phyloP scores from a whole-genome alignment of 2,888 invertebrate species.

The Diarsia mendica region DNA sequence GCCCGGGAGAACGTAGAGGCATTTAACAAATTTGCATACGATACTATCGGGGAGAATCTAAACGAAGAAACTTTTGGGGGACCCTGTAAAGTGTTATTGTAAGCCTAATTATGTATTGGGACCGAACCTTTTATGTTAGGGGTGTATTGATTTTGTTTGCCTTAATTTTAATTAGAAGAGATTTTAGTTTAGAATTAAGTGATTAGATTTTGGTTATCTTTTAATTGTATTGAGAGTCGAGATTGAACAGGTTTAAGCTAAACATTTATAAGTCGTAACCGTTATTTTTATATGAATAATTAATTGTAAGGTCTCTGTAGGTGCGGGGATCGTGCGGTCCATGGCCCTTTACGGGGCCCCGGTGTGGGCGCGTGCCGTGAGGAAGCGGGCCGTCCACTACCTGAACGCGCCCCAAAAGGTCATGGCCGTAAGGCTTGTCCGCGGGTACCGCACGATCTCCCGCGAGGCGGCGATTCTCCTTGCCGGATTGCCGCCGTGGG shows the following conservation, averaged over 20 bases:
- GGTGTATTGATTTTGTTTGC: conserved; percentile 50
- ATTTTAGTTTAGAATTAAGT: conserved; percentile 50
- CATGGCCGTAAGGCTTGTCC: no score
- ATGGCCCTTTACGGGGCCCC: no score
- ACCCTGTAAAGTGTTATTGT: conserved; percentile 68
- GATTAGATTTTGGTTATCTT: conserved; percentile 48
- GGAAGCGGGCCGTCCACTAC: no score
- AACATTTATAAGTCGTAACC: conserved; percentile 22
- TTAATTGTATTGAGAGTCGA: conserved; percentile 13
- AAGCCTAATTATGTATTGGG: conserved; percentile 63
- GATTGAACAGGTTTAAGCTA: conserved; percentile 14
- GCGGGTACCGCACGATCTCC: no score
- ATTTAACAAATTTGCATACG: conserved; percentile 84
- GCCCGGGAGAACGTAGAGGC: conserved; percentile 66
- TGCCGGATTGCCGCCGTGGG: no score
- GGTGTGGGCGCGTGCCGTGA: no score
- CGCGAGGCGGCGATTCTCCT: no score
- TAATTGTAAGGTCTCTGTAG: background rate
- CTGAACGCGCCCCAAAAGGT: no score
- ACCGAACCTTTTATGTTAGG: conserved; percentile 38
- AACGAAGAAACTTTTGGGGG: conserved; percentile 78
- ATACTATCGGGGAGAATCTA: conserved; percentile 78
- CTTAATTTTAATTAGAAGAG: conserved; percentile 57
- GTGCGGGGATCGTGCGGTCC: no score
- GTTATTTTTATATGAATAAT: conserved; percentile 3